Evolutionary conservation across 1,140 invertebrate genomes (phyloP).

Genomic region (Oryctes rhinoceros): DNA sequence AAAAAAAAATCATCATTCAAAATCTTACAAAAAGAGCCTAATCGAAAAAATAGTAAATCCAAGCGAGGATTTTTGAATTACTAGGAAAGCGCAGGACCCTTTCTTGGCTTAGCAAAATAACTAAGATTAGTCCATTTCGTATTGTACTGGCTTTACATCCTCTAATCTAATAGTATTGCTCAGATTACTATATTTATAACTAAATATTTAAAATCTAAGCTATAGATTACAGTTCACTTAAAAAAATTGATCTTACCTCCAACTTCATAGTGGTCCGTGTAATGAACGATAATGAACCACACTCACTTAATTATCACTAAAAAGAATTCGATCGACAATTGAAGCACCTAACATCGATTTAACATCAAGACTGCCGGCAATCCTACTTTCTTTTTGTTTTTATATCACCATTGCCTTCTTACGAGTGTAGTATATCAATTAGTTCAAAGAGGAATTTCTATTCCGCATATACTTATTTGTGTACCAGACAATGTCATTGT

Average conservation of each 20-base stretch:
- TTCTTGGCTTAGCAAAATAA: too few relatives aligned
- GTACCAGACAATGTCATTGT: slow-evolving; percentile 4
- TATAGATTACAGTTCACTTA: too few relatives aligned
- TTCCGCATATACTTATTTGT: slow-evolving; percentile 21
- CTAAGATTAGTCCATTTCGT: too few relatives aligned
- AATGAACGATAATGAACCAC: neutral
- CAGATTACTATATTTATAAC: too few relatives aligned
- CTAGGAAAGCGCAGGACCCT: too few relatives aligned
- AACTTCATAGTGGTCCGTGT: slow-evolving; percentile 7
- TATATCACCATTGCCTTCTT: slow-evolving; percentile 37
- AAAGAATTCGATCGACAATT: neutral
- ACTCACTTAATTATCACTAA: slow-evolving; percentile 1
- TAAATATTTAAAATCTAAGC: too few relatives aligned
- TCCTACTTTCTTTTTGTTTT: slow-evolving; percentile 36
- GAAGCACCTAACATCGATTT: slow-evolving; percentile 9
- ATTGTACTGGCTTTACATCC: too few relatives aligned
- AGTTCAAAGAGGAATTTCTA: slow-evolving; percentile 24
- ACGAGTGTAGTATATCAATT: slow-evolving; percentile 32
- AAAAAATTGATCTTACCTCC: neutral
- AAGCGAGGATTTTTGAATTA: too few relatives aligned
- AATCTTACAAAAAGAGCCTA: too few relatives aligned
- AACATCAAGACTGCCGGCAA: slow-evolving; percentile 21
- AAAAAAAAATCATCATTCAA: too few relatives aligned
- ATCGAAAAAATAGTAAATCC: too few relatives aligned
- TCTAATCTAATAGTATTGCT: too few relatives aligned